phyloP scores from a whole-genome alignment of 2,113 vertebrate genomes.

The Pipa parva region DNA sequence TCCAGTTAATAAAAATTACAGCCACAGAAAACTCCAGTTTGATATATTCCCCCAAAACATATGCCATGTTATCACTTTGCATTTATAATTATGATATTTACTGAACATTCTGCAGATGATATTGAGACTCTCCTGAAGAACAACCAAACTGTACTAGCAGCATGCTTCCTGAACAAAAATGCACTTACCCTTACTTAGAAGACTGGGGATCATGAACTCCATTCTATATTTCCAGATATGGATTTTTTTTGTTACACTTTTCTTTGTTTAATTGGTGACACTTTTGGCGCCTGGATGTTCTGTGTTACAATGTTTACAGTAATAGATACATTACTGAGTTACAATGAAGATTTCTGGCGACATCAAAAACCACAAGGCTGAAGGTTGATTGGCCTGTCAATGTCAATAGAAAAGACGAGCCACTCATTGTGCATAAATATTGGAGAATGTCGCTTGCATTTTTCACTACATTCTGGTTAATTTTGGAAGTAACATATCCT shows the following conservation, averaged over 20 bases:
- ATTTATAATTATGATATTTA: background rate
- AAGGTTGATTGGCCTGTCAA: constrained; percentile 31
- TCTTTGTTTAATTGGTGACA: background rate
- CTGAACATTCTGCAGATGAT: no score
- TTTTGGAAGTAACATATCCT: no score
- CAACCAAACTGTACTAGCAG: no score
- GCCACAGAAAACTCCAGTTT: no score
- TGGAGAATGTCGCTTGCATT: background rate
- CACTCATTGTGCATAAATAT: background rate
- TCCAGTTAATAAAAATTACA: no score
- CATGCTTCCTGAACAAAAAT: background rate
- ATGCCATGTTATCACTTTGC: no score
- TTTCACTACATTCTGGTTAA: no score
- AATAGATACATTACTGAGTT: constrained; percentile 13
- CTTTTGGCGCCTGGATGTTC: constrained; percentile 4
- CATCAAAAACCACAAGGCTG: constrained; percentile 16
- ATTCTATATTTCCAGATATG: background rate
- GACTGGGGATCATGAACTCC: no score
- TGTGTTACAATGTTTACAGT: constrained; percentile 1
- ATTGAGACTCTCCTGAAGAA: no score
- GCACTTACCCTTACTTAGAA: no score
- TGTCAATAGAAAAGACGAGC: background rate
- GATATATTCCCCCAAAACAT: no score
- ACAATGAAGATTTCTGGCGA: constrained; percentile 10
- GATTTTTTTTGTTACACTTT: constrained; percentile 11